Evolutionary conservation across 2,888 invertebrate genomes (phyloP), one percentile per base, ranked within the genome.

Genomic region (Bursaphelenchus okinawaensis): DNA sequence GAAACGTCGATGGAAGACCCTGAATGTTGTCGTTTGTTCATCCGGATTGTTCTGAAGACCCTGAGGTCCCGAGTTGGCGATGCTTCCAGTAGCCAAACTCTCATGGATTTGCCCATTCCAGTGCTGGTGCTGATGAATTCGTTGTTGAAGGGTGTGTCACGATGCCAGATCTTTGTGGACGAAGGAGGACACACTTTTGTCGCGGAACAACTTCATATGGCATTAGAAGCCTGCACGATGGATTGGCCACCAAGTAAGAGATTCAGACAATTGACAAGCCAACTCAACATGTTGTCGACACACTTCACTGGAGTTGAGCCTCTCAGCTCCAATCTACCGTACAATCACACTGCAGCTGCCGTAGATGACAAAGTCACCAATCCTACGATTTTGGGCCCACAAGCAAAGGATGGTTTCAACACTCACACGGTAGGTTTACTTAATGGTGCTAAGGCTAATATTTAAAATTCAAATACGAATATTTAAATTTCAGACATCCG

Each of bases 151-250:
- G 52, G 60, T 16, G 52, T 59, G 16, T 51, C 60, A 8, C 60
- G 60, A 4, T 59, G 60, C 7, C 60, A 59, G 51, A 59, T 59
- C 1, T 59, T 59, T 6, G 60, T 59, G 40, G 60, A 59, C 9
- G 60, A 59, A 69, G 71, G 68, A 7, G 71, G 71, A 16, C 68
- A 68, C 55, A n/a, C 23, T 12, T 68, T 72, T n/a, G 63, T 75
- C n/a, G 65, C 70, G 9, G 73, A 73, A 27, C 70, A 71, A 54
- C 68, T 75, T 20, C 55, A 69, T 20, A 50, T 27, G 9, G 51
- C 62, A 26, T 52, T 70, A 22, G 23, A 58, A n/a, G 24, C 70
- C 4, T 71, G 57, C n/a, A 19, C 61, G n/a, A 29, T 67, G 20
- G 57, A 54, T 28, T 70, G 70, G 70, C 65, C 69, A 2, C 27